These are phyloP conservation scores for Electrona antarctica DNA, from an alignment of 2,113 vertebrate species.

Conservation along the genomic window DNA sequence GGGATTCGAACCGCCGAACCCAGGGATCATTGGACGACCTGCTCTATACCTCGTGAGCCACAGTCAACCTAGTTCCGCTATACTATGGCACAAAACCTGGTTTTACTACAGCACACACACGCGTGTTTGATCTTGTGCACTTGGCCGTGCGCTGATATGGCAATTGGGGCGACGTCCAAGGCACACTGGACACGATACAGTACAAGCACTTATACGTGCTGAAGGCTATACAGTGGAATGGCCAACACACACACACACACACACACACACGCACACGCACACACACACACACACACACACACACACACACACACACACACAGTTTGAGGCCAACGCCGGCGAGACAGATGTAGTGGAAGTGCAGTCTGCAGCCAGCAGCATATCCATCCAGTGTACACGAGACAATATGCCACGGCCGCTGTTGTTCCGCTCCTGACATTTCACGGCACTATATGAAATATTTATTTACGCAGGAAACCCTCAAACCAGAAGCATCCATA, in stretches of 20 bases:
- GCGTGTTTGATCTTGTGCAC: background rate
- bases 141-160: background rate
- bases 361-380: slow-evolving; percentile 21
- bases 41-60: too few species aligned
- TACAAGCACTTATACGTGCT: background rate
- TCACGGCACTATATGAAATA: slow-evolving; percentile 50
- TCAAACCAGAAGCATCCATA: slow-evolving; percentile 61
- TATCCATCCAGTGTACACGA: slow-evolving; percentile 3
- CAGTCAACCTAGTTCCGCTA: too few species aligned
- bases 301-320: background rate
- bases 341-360: slow-evolving; percentile 8
- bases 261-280: background rate
- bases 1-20: too few species aligned
- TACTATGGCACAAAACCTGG: too few species aligned
- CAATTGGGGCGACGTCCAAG: background rate
- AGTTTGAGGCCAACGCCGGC: too few species aligned
- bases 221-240: background rate
- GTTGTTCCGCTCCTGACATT: slow-evolving; percentile 46
- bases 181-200: too few species aligned
- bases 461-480: slow-evolving; percentile 53
- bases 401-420: slow-evolving; percentile 22
- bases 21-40: too few species aligned
- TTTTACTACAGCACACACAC: too few species aligned
- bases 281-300: background rate
- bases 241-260: background rate